A percentile compares a stretch with the other conserved stretches of the same genome.
phyloP scores from a whole-genome alignment of 2,113 vertebrate genomes.

The Tursiops truncatus region DNA sequence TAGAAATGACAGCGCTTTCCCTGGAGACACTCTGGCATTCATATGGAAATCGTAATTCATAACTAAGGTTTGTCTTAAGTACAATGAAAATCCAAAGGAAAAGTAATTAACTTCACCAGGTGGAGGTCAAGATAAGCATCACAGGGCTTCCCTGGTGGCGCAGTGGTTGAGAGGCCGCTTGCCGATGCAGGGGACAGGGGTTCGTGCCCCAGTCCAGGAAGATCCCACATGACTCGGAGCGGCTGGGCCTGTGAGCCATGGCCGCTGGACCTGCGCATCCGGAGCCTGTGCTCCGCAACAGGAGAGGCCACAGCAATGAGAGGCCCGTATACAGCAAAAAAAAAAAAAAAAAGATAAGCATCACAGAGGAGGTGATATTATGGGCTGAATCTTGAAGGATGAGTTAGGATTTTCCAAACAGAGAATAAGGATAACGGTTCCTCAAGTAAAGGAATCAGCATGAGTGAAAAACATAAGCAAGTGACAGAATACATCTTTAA shows the following conservation, averaged over 20 bases:
- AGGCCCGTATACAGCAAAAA: too few species aligned
- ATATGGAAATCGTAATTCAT: neutral
- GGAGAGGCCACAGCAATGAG: too few species aligned
- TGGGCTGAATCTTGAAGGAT: neutral
- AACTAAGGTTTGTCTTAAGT: neutral
- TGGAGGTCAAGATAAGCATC: neutral
- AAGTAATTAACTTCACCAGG: neutral
- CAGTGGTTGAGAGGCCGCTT: too few species aligned
- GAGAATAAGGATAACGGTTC: neutral
- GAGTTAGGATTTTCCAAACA: neutral
- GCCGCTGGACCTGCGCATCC: too few species aligned
- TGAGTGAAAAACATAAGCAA: neutral
- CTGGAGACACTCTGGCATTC: neutral
- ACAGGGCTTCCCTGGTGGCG: too few species aligned
- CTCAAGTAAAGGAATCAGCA: neutral
- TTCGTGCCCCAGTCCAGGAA: too few species aligned
- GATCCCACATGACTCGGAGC: too few species aligned
- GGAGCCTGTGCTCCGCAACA: too few species aligned
- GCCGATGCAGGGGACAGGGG: too few species aligned
- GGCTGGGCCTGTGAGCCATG: too few species aligned
- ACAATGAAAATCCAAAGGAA: neutral
- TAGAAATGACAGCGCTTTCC: neutral
- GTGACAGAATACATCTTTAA: neutral
- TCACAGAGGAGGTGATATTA: neutral
- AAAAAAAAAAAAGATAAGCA: too few species aligned